Evolutionary conservation across 92 coral and sea anemone species (phyloP).

Genomic region (Heliopora coerulea): DNA sequence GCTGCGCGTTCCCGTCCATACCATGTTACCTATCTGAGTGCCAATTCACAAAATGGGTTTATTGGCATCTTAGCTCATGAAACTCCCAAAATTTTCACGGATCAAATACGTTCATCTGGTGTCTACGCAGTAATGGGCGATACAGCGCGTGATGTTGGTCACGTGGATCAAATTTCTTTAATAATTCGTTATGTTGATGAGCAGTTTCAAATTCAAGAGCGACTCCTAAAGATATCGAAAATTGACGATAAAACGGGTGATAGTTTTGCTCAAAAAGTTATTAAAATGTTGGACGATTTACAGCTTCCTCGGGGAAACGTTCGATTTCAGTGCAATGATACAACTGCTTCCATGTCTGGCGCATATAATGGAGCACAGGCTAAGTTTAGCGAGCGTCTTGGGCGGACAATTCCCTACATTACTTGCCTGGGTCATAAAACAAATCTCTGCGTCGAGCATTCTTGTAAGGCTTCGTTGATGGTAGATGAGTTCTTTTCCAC

Average conservation of each 20-base stretch:
- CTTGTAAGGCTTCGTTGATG: constrained; percentile 11
- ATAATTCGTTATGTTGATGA: constrained; percentile 2
- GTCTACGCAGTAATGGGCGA: constrained; percentile 17
- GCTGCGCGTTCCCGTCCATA: background rate
- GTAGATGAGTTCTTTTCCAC: constrained; percentile 11
- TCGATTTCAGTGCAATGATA: background rate
- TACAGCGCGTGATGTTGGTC: constrained; percentile 25
- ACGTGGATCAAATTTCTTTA: constrained; percentile 23
- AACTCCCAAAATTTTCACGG: background rate
- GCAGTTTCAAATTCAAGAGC: constrained; percentile 3
- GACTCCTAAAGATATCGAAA: constrained; percentile 3
- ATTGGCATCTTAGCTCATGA: background rate
- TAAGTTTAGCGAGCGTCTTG: background rate
- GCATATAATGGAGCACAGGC: constrained; percentile 9
- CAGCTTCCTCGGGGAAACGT: background rate
- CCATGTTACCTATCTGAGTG: background rate
- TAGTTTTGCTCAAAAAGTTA: background rate
- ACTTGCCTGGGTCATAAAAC: constrained; percentile 15
- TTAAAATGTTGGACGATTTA: background rate
- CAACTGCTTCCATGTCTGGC: background rate
- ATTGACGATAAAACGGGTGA: constrained; percentile 10
- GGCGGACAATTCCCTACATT: constrained; percentile 1
- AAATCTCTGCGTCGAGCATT: constrained; percentile 29
- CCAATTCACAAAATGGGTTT: constrained; percentile 4
- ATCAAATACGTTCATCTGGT: constrained; percentile 14